A percentile compares a stretch with the other conserved stretches of the same genome.
These are phyloP conservation scores for Calcarius lapponicus DNA, from an alignment of 2,797 vertebrate genomes.

Conservation along the genomic window DNA sequence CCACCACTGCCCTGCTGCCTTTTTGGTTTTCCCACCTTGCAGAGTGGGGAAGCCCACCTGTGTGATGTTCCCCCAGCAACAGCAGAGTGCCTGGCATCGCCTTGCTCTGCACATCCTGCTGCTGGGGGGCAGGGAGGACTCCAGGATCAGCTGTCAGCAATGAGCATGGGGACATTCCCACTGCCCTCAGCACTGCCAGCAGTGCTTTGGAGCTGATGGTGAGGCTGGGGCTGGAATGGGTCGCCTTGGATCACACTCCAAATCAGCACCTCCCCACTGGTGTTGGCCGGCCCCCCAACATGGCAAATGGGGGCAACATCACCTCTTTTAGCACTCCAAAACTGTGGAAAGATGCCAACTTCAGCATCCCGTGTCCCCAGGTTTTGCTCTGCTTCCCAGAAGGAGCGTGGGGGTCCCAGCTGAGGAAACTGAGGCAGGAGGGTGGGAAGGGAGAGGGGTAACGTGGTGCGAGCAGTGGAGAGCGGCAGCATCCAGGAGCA, in stretches of 20 bases:
- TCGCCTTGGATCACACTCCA: fast-evolving
- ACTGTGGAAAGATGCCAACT: fast-evolving
- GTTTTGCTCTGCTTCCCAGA: background rate
- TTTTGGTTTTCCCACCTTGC: background rate
- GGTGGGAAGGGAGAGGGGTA: background rate
- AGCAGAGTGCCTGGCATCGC: fast-evolving
- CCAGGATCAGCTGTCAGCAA: fast-evolving
- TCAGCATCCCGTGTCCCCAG: background rate
- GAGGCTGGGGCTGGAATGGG: background rate
- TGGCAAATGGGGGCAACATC: background rate
- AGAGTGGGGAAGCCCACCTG: too few species aligned
- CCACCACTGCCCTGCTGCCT: background rate
- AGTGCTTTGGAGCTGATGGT: background rate
- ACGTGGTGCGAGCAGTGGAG: fast-evolving
- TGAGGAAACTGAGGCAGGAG: background rate
- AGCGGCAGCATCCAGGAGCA: background rate
- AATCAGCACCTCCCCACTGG: background rate
- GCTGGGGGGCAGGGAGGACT: fast-evolving
- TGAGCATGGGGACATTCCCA: background rate
- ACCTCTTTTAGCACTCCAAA: background rate
- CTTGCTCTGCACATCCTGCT: background rate
- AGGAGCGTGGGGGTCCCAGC: background rate
- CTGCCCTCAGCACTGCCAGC: background rate
- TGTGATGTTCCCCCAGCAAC: fast-evolving
- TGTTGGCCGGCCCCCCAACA: background rate